phyloP scores from a whole-genome alignment of 2,797 vertebrate species.

The Cynodonichthys magdalenae region DNA sequence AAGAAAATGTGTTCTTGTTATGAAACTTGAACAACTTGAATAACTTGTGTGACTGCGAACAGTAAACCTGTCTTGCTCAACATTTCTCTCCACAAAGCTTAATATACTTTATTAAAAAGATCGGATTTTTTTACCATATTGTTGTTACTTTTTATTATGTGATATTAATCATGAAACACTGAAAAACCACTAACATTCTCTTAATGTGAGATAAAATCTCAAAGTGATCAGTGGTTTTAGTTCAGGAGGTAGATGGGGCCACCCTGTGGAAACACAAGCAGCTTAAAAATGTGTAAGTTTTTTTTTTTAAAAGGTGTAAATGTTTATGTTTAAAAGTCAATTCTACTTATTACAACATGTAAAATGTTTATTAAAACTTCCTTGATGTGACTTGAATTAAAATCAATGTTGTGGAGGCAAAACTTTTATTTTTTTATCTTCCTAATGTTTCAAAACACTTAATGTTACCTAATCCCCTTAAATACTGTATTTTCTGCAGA shows the following conservation, averaged over 20 bases:
- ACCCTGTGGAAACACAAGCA: neutral
- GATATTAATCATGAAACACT: neutral
- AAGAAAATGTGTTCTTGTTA: too few relatives aligned
- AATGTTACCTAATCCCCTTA: too few relatives aligned
- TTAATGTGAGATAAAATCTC: neutral
- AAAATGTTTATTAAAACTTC: neutral
- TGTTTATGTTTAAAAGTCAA: neutral
- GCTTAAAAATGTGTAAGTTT: too few relatives aligned
- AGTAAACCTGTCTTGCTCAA: too few relatives aligned
- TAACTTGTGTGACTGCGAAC: too few relatives aligned
- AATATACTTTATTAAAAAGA: too few relatives aligned
- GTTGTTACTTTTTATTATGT: neutral
- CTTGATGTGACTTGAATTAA: neutral
- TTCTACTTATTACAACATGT: neutral
- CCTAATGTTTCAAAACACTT: neutral
- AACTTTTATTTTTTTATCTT: neutral
- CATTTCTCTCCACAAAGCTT: too few relatives aligned
- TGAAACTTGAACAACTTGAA: too few relatives aligned
- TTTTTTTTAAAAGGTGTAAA: too few relatives aligned
- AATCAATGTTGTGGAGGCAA: neutral
- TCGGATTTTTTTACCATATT: neutral
- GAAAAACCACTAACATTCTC: neutral
- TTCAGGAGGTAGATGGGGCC: neutral
- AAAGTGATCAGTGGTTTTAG: neutral
- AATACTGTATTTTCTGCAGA: neutral